Evolutionary conservation across 1,140 invertebrate genomes (phyloP).

Genomic region (Drosophila pallidifrons): DNA sequence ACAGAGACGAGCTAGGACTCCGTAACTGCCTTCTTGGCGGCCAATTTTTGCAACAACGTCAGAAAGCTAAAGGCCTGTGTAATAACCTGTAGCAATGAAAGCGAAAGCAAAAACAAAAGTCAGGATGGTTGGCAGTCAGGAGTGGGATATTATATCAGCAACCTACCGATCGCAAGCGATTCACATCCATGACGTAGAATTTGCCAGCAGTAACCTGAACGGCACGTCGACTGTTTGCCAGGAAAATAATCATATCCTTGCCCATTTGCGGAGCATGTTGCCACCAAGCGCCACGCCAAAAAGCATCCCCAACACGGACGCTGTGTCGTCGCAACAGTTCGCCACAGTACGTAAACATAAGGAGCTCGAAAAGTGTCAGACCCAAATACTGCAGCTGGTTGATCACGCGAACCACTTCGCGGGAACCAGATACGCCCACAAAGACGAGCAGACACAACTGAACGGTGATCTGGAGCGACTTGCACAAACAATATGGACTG

Average conservation of each 20-base stretch:
- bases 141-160: background rate
- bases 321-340: constrained; percentile 72
- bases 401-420: constrained; percentile 65
- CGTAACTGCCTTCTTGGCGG: constrained; percentile 87
- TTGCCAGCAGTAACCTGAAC: constrained; percentile 77
- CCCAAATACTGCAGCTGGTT: constrained; percentile 74
- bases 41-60: constrained; percentile 86
- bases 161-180: constrained; percentile 69
- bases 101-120: background rate
- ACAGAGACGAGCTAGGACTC: constrained; percentile 73
- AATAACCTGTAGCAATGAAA: constrained; percentile 57
- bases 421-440: constrained; percentile 68
- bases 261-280: constrained; percentile 53
- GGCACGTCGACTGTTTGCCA: constrained; percentile 66
- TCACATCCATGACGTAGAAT: constrained; percentile 78
- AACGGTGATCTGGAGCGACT: constrained; percentile 78
- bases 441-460: constrained; percentile 77
- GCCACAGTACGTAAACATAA: constrained; percentile 81
- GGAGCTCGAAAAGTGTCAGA: constrained; percentile 64
- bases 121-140: background rate
- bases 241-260: constrained; percentile 71
- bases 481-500: constrained; percentile 76
- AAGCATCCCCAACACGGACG: constrained; percentile 71
- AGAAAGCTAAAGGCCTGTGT: constrained; percentile 81
- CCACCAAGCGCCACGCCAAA: constrained; percentile 73